Evolutionary conservation across 2,888 invertebrate species (phyloP).

Genomic region (Drosophila anomelani): DNA sequence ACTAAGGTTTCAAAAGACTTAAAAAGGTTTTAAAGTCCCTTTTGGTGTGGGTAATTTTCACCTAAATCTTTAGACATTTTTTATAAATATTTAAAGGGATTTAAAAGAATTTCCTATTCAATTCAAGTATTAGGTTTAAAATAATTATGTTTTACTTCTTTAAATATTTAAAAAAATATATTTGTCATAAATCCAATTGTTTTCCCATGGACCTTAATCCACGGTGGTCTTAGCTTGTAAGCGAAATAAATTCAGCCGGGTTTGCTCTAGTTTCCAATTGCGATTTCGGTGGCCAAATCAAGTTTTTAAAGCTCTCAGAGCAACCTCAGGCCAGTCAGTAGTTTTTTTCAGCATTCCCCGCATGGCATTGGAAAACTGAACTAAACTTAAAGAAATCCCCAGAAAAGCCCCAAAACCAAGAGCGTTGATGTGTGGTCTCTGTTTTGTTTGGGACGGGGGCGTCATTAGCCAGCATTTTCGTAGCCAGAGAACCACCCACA

Average conservation of each 20-base stretch:
- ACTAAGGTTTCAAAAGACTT: neutral
- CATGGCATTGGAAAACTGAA: neutral
- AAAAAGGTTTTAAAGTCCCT: neutral
- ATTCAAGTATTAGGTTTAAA: neutral
- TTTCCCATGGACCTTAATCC: neutral
- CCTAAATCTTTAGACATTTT: neutral
- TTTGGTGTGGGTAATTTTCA: neutral
- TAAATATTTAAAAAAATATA: neutral
- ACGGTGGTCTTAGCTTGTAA: neutral
- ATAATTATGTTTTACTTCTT: neutral
- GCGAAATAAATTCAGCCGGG: neutral
- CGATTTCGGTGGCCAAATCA: constrained; percentile 6
- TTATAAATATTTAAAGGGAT: too few species aligned
- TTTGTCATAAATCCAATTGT: neutral
- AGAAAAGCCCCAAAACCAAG: neutral
- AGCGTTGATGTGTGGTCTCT: constrained; percentile 4
- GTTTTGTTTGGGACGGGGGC: neutral
- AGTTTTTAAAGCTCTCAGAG: constrained; percentile 2
- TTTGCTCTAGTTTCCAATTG: constrained; percentile 21
- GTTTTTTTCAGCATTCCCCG: neutral
- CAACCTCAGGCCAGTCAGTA: neutral
- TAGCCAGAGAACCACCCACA: constrained; percentile 8
- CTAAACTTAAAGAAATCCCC: neutral
- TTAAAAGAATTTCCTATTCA: neutral
- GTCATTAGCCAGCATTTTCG: constrained; percentile 7